Conservation (phyloP, 2,113 vertebrate species). For the Falcunculus frontatus region DNA sequence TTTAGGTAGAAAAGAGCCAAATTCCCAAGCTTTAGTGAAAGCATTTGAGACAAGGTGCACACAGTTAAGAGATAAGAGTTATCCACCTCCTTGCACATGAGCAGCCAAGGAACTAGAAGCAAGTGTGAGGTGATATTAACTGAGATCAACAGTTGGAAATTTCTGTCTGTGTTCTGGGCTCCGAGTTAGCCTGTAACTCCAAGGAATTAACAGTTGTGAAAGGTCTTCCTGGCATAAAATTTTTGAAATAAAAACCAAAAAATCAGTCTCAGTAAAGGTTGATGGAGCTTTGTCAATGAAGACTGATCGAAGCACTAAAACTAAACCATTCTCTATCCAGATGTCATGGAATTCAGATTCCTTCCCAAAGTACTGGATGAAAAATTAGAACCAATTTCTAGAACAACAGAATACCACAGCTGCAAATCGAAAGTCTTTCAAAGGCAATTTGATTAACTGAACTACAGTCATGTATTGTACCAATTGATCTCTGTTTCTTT, state of each 20-base stretch:
- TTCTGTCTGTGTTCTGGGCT: not conserved
- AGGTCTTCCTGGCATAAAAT: not conserved
- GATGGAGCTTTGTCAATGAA: conserved; percentile 5
- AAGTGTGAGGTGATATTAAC: not conserved
- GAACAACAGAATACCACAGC: conserved; percentile 32
- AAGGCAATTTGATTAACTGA: conserved; percentile 35
- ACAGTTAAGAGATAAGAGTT: not conserved
- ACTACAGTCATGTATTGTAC: not conserved
- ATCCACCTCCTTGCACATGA: not conserved
- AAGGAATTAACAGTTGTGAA: not conserved
- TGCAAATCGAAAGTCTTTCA: conserved; percentile 41
- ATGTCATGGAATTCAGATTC: not conserved
- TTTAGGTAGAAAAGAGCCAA: not conserved
- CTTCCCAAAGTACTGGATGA: not conserved
- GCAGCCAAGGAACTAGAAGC: not conserved
- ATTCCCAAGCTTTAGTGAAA: not conserved
- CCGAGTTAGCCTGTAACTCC: not conserved
- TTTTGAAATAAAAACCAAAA: not conserved
- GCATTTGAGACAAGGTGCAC: not conserved
- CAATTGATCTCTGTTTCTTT: conserved; percentile 3
- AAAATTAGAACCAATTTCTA: conserved; percentile 42
- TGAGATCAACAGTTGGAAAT: not conserved
- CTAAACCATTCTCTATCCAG: not conserved
- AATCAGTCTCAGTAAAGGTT: not conserved
- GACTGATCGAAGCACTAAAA: conserved; percentile 24